A percentile compares a stretch with the other conserved stretches of the same genome.
Evolutionary conservation across 53 echinoderm and acorn worm species (phyloP).

Genomic region (Astropecten irregularis): DNA sequence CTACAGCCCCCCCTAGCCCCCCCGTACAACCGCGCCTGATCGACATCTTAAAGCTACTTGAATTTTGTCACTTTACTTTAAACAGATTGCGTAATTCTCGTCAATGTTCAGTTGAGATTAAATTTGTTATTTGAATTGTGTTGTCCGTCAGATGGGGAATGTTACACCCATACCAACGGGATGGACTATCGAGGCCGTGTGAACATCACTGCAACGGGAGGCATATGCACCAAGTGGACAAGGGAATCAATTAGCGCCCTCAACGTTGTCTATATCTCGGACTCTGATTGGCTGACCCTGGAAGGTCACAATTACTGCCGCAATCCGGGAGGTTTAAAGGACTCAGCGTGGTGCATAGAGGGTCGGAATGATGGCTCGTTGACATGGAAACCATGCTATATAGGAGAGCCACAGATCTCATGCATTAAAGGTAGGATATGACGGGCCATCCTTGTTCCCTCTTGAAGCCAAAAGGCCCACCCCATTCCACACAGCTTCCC

Average conservation of each 20-base stretch:
- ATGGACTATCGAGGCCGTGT: constrained; percentile 68
- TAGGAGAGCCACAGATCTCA: constrained; percentile 70
- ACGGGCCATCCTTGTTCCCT: no score
- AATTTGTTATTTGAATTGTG: no score
- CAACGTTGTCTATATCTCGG: constrained; percentile 51
- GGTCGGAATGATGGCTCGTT: constrained; percentile 39
- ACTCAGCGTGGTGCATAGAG: constrained; percentile 76
- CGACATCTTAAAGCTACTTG: no score
- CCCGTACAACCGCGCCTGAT: no score
- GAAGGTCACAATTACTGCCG: constrained; percentile 73
- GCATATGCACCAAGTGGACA: constrained; percentile 61
- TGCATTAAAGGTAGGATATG: constrained; percentile 66
- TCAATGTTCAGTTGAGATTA: no score
- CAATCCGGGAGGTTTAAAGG: constrained; percentile 62
- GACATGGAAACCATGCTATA: constrained; percentile 71
- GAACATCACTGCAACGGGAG: constrained; percentile 59
- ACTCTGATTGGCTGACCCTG: constrained; percentile 27
- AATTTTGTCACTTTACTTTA: no score
- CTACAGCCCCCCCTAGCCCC: no score
- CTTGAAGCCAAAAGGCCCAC: no score
- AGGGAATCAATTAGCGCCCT: constrained; percentile 50
- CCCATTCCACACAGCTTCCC: no score
- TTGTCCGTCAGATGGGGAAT: constrained; percentile 76
- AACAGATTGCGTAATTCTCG: no score
- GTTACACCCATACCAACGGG: constrained; percentile 57